Evolutionary conservation across 2,797 vertebrate genomes (phyloP), one percentile per base, ranked within the genome.

Genomic region (Botia kubotai): DNA sequence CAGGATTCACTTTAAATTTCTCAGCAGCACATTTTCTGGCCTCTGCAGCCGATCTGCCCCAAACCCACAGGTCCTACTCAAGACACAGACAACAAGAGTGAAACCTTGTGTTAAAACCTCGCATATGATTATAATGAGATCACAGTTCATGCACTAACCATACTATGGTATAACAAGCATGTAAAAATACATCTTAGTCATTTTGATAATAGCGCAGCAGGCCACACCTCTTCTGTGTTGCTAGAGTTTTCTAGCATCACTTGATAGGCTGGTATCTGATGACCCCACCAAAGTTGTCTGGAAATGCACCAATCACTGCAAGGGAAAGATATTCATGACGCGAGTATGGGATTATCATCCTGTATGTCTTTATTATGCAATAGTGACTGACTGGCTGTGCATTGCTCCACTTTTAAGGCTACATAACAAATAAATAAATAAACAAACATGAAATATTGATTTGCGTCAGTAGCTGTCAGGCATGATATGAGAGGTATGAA

Each of bases 201-300:
- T 33, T 79, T 36, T 36, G 3, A 36, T 17, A 6, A 43, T n/a
- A 29, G 43, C 17, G 71, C 14, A 46, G 6, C 4, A 57, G 60
- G 73, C 13, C 84, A 4, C 72, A 95, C 94, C 92, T 93, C 88
- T 57, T 87, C 74, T 39, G 72, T 12, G 39, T 73, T 77, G 13
- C 58, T 3, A 3, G 83, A 83, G 58, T 77, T 58, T 6, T 86
- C 85, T 57, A 92, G 65, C 7, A 90, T 75, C 70, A 96, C 93
- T 73, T 36, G 87, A 90, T 96, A 97, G 19, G 97, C 97, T 0
- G 97, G 97, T 87, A 98, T 95, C 90, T 87, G 96, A 91, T 98
- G 97, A 58, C 96, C 97, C 96, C 97, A 98, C 95, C 96, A 98
- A 13, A 98, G 94, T 91, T 98, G 96, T 77, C 97, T 93, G 67